Percentiles rank a stretch among this genome's conserved stretches.
phyloP scores from a whole-genome alignment of 2,113 vertebrate species.

The Forbesichthys papilliferus region DNA sequence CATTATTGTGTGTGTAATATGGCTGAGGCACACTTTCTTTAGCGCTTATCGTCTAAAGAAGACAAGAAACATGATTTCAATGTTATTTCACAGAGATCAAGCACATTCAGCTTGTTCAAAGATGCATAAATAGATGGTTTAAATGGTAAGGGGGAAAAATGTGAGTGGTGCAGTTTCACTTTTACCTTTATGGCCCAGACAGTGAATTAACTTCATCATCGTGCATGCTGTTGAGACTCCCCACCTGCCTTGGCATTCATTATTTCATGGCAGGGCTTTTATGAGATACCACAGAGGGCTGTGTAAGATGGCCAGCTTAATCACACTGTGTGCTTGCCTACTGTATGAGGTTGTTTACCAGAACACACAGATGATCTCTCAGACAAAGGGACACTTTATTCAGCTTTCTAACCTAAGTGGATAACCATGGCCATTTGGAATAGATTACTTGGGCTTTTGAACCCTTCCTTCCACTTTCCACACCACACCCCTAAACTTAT shows the following conservation, averaged over 20 bases:
- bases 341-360: background rate
- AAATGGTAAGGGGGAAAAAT: no score
- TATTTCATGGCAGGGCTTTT: constrained; percentile 33
- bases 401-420: background rate
- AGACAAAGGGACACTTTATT: background rate
- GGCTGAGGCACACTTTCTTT: no score
- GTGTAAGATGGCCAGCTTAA: constrained; percentile 43
- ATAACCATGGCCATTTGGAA: background rate
- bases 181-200: constrained; percentile 26
- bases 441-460: background rate
- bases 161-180: no score
- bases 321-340: constrained; percentile 26
- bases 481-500: background rate
- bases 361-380: background rate
- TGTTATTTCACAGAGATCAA: constrained; percentile 14
- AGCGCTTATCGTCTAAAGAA: no score
- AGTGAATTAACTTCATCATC: constrained; percentile 60
- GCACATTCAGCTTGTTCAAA: no score
- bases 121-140: no score
- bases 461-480: no score
- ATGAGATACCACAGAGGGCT: constrained; percentile 39
- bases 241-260: constrained; percentile 38
- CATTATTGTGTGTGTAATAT: no score
- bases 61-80: constrained; percentile 10
- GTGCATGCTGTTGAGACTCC: constrained; percentile 14